phyloP scores from a whole-genome alignment of 2,888 invertebrate species.

The Drosophila barbarae region DNA sequence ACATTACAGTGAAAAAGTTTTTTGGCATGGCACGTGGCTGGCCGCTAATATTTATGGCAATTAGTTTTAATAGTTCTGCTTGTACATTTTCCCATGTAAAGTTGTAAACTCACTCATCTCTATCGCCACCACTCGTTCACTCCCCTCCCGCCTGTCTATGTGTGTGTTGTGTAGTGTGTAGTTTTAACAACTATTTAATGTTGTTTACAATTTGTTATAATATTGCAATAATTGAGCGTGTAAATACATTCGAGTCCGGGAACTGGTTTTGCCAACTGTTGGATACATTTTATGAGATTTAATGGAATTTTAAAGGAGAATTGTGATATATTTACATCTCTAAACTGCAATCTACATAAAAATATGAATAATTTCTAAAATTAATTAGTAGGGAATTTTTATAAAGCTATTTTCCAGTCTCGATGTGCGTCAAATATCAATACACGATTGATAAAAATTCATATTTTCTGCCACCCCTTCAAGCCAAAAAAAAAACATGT shows the following conservation, averaged over 20 bases:
- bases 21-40: slow-evolving; percentile 60
- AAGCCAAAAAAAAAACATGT: too few species aligned
- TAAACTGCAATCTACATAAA: neutral
- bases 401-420: too few species aligned
- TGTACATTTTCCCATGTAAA: slow-evolving; percentile 57
- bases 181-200: slow-evolving; percentile 50
- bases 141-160: slow-evolving; percentile 8
- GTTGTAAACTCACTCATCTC: slow-evolving; percentile 49
- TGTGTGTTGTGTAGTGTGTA: slow-evolving; percentile 21
- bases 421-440: too few species aligned
- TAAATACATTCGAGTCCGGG: neutral
- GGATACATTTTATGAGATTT: slow-evolving; percentile 1
- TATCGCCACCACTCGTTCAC: neutral
- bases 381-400: too few species aligned
- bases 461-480: too few species aligned
- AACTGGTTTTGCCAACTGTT: slow-evolving; percentile 16
- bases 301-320: neutral
- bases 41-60: slow-evolving; percentile 72
- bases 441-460: too few species aligned
- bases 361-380: neutral
- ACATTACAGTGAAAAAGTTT: slow-evolving; percentile 40
- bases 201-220: slow-evolving; percentile 54
- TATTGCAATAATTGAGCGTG: slow-evolving; percentile 41
- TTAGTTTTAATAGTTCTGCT: slow-evolving; percentile 72
- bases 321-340: neutral